Evolutionary conservation across 1,140 invertebrate genomes (phyloP), one percentile per base, ranked within the genome.

Genomic region (Micrasema longulum): DNA sequence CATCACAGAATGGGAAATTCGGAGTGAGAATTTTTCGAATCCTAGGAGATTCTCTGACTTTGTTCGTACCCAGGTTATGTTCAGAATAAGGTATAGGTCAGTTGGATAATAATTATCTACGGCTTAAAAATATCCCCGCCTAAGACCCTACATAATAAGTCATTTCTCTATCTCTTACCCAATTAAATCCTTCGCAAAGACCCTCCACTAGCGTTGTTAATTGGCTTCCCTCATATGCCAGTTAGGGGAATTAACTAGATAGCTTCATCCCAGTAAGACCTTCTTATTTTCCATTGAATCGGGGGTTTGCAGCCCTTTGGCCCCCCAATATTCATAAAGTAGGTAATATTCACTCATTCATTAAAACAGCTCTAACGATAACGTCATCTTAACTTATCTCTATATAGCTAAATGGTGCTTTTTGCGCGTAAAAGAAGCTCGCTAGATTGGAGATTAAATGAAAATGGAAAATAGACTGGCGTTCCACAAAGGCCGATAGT

Each of bases 201-300:
- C 60, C 63, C 74, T 75, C 57, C 48, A 66, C 64, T 65, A 48
- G 57, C 67, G 74, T 60, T 52, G 70, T 75, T 75, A 75, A 75
- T 75, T 75, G 74, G 74, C 70, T 70, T 75, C 74, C 66, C 74
- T 75, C 74, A 68, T 70, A 70, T 75, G 70, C 67, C 65, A 71
- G 69, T 75, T 75, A 71, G 62, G 66, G 73, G 69, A 72, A 71
- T 71, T 75, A 71, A 60, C 68, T 67, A 63, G 52, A 47, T 74
- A 68, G 53, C 53, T 68, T 52, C 48, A 64, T 63, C 23, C 57
- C 69, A 9, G 69, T 71, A 71, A 66, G 26, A 60, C 68, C 60
- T 72, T 66, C 73, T 75, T 72, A 69, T 75, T 75, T 75, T 64
- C 65, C 73, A 36, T 69, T 75, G 65, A 75, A 69, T 72, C 66